phyloP scores from a whole-genome alignment of 2,888 invertebrate species.

The Callyntrura guangdongensis region DNA sequence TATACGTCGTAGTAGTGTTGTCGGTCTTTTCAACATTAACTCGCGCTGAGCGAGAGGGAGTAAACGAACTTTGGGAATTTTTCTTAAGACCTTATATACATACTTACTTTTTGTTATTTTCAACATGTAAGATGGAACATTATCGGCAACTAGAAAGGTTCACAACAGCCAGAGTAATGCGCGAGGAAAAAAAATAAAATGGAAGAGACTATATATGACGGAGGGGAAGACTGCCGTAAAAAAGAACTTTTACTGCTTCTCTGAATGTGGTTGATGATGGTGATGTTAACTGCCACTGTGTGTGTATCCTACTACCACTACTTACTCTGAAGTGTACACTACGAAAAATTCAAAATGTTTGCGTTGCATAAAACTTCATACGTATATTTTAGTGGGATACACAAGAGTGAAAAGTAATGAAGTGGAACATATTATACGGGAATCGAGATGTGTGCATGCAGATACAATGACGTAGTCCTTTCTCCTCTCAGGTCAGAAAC shows the following conservation, averaged over 20 bases:
- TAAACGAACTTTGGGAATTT: constrained; percentile 59
- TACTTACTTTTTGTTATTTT: constrained; percentile 30
- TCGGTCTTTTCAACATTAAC: constrained; percentile 44
- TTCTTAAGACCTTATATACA: constrained; percentile 45
- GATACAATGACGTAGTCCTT: constrained; percentile 24
- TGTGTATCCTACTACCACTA: not conserved
- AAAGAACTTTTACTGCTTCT: constrained; percentile 1
- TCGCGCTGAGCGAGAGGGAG: not conserved
- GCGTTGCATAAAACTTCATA: not conserved
- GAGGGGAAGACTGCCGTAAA: constrained; percentile 21
- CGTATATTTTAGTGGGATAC: not conserved
- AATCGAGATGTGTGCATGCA: not conserved
- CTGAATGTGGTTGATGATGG: constrained; percentile 19
- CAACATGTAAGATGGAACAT: constrained; percentile 51
- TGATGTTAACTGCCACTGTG: too few relatives aligned
- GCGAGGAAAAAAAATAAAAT: constrained; percentile 40
- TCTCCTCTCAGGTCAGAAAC: constrained; percentile 56
- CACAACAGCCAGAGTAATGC: not conserved
- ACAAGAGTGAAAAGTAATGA: constrained; percentile 60
- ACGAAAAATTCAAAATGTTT: not conserved
- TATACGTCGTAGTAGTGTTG: not conserved
- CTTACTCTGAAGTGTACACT: not conserved
- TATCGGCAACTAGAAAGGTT: constrained; percentile 43
- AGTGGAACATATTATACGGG: constrained; percentile 59
- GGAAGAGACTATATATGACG: not conserved